Conservation (phyloP, 2,113 vertebrate species). For the Percopsis transmontana region DNA sequence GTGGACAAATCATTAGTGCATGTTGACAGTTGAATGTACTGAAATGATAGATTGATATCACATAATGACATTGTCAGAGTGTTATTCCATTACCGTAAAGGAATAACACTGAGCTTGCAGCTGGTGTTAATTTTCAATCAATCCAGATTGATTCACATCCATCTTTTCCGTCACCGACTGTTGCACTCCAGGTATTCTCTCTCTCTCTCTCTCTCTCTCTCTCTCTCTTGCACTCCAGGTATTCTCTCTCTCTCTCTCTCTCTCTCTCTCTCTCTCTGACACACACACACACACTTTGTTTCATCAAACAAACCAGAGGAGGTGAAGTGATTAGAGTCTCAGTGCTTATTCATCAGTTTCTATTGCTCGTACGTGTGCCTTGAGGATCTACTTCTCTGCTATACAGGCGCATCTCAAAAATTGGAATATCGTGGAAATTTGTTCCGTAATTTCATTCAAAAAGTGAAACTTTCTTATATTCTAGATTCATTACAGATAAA, state of each 20-base stretch:
- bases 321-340: conserved; percentile 22
- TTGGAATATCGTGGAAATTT: too few species aligned
- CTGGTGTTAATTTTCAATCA: conserved; percentile 36
- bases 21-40: conserved; percentile 18
- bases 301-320: conserved; percentile 17
- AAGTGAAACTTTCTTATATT: too few species aligned
- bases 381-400: conserved; percentile 42
- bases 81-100: conserved; percentile 20
- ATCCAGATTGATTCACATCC: conserved; percentile 49
- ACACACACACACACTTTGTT: conserved; percentile 2
- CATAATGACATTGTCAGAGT: conserved; percentile 34
- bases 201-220: conserved; percentile 1
- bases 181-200: conserved; percentile 26
- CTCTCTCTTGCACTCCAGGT: not conserved
- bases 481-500: too few species aligned
- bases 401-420: too few species aligned
- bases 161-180: conserved; percentile 52
- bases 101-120: conserved; percentile 55
- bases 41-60: conserved; percentile 12
- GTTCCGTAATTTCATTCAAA: too few species aligned
- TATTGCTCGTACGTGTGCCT: conserved; percentile 22
- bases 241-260: not conserved
- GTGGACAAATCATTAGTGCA: conserved; percentile 10
- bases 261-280: not conserved
- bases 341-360: conserved; percentile 40